Base-by-base conservation (phyloP, 2,888 invertebrate genomes). In the Eilema depressum region DNA sequence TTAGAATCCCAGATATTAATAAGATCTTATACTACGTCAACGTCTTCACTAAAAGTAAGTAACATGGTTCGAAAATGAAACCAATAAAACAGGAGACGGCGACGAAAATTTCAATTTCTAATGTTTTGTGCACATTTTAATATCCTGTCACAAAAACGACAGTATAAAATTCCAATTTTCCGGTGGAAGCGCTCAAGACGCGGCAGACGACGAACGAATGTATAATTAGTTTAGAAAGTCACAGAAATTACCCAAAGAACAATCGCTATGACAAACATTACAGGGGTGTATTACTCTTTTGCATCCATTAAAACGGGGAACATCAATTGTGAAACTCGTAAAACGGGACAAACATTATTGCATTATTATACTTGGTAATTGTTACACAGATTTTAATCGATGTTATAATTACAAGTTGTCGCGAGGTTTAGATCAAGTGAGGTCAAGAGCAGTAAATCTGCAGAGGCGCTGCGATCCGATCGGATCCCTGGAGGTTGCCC, bases 371-470 rank as follows among this genome's bases (percentile, higher is more conserved):
- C 80, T 77, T 70, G 64, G 69, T 77, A 77, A 83, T 83, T 78
- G 81, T 75, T 76, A 75, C 70, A 70, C 69, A 77, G 81, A 77
- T 80, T 76, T 74, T 81, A 80, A 85, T 85, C 76, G 81, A 73
- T 80, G 79, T 83, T 81, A 83, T 84, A 84, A 85, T 85, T 83
- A 88, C 80, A 84, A 81, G 79, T 86, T 85, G 83, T 83, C 85
- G 76, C 77, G 80, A 81, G 84, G 77, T 75, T 76, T 70, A 73
- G 88, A 88, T 89, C 89, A 91, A 91, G 88, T 87, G 85, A 86
- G 93, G 92, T 91, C 91, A 91, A 89, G 85, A 88, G 86, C 85
- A 85, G 88, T 93, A 91, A 92, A 92, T 92, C 92, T 89, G 87
- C 69, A 79, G 79, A 84, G 84, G 83, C 85, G 83, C 85, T 85